Evolutionary conservation across 2,797 vertebrate species (phyloP).

Genomic region (Falco naumanni): DNA sequence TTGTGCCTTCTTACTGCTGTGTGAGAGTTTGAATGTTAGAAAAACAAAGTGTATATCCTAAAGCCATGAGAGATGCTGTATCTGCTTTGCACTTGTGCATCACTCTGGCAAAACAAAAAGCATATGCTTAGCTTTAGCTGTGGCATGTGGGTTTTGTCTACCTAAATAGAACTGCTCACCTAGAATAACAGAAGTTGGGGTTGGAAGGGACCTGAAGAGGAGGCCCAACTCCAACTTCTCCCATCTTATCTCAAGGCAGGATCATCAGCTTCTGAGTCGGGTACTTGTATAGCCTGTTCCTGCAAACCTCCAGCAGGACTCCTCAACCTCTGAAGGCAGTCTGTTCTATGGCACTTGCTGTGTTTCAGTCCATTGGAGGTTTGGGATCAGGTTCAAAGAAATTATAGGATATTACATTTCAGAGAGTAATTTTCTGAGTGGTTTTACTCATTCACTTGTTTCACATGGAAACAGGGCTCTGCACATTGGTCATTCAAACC

Average conservation of each 20-base stretch:
- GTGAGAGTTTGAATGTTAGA: neutral
- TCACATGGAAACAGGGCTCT: neutral
- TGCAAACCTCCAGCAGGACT: neutral
- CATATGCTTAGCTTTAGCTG: neutral
- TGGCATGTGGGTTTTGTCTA: neutral
- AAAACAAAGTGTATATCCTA: neutral
- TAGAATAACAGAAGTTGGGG: neutral
- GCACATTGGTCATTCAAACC: neutral
- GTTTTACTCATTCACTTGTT: neutral
- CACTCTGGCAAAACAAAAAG: neutral
- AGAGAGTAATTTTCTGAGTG: neutral
- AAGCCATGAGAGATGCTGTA: neutral
- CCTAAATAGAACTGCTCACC: neutral
- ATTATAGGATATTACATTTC: neutral
- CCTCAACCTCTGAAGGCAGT: neutral
- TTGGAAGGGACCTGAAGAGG: neutral
- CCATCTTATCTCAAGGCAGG: neutral
- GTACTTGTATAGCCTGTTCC: neutral
- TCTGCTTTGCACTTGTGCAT: neutral
- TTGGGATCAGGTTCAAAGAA: neutral
- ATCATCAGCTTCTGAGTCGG: neutral
- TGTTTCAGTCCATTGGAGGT: neutral
- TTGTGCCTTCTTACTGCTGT: neutral
- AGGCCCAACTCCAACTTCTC: neutral
- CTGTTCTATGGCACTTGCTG: neutral